Evolutionary conservation across 2,113 vertebrate genomes (phyloP).

Genomic region (Chloebia gouldiae): DNA sequence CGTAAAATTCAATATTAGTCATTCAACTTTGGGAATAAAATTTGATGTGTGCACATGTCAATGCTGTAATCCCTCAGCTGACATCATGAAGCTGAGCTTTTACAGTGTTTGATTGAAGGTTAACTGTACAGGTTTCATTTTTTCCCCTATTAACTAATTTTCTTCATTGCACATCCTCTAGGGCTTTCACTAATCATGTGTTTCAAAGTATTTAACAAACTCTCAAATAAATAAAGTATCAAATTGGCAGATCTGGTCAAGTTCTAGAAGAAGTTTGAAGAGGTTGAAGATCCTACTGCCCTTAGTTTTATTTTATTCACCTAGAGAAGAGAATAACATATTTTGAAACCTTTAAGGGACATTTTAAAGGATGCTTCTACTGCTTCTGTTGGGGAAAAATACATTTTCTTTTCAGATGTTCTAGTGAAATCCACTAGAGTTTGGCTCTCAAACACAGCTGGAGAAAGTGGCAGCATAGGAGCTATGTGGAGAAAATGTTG

Average conservation of each 20-base stretch:
- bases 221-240: not conserved
- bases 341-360: not conserved
- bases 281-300: not conserved
- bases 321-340: not conserved
- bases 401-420: not conserved
- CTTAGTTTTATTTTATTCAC: not conserved
- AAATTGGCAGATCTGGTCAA: not conserved
- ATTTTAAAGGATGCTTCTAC: not conserved
- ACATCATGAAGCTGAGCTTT: not conserved
- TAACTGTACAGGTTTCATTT: not conserved
- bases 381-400: not conserved
- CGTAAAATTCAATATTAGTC: not conserved
- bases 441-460: not conserved
- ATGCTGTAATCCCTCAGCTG: not conserved
- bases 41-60: not conserved
- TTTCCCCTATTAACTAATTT: not conserved
- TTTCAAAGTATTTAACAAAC: not conserved
- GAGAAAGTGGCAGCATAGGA: not conserved
- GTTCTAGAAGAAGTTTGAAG: not conserved
- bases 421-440: not conserved
- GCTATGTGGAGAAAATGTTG: not conserved
- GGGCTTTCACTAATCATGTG: not conserved
- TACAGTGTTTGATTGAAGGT: conserved; percentile 18
- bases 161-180: not conserved
- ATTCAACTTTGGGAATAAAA: not conserved